Conservation (phyloP, 2,888 invertebrate genomes). For the Drosophila picticornis region DNA sequence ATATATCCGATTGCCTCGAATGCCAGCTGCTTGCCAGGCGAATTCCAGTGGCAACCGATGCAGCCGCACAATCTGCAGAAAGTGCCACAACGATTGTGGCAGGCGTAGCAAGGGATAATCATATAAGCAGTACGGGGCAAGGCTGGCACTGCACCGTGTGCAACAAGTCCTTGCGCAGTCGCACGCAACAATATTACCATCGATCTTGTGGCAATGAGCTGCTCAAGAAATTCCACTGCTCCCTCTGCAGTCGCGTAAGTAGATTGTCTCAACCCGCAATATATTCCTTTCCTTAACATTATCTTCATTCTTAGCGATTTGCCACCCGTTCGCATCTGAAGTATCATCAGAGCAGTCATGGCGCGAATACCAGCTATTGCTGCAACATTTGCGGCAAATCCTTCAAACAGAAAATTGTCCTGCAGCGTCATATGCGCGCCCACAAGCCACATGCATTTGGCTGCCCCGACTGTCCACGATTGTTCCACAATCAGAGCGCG, state of each 20-base stretch:
- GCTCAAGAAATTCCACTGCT: slow-evolving; percentile 86
- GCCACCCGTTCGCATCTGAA: slow-evolving; percentile 90
- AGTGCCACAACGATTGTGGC: neutral
- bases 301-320: slow-evolving; percentile 87
- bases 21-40: slow-evolving; percentile 45
- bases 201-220: slow-evolving; percentile 87
- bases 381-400: slow-evolving; percentile 87
- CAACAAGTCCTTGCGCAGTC: slow-evolving; percentile 89
- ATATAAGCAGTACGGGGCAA: slow-evolving; percentile 48
- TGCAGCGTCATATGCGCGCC: slow-evolving; percentile 89
- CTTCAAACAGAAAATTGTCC: slow-evolving; percentile 89
- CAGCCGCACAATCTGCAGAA: neutral
- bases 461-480: slow-evolving; percentile 88
- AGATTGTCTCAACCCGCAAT: neutral
- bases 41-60: neutral
- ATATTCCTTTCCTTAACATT: neutral
- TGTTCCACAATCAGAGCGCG: slow-evolving; percentile 87
- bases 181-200: slow-evolving; percentile 89
- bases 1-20: slow-evolving; percentile 88
- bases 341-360: slow-evolving; percentile 87
- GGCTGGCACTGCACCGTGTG: slow-evolving; percentile 88
- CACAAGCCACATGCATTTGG: slow-evolving; percentile 86
- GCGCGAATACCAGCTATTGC: slow-evolving; percentile 29
- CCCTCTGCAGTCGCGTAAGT: slow-evolving; percentile 81
- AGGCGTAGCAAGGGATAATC: slow-evolving; percentile 51